Evolutionary conservation across 2,797 vertebrate genomes (phyloP), one percentile per base, ranked within the genome.

Genomic region (Cheirogaleus major): DNA sequence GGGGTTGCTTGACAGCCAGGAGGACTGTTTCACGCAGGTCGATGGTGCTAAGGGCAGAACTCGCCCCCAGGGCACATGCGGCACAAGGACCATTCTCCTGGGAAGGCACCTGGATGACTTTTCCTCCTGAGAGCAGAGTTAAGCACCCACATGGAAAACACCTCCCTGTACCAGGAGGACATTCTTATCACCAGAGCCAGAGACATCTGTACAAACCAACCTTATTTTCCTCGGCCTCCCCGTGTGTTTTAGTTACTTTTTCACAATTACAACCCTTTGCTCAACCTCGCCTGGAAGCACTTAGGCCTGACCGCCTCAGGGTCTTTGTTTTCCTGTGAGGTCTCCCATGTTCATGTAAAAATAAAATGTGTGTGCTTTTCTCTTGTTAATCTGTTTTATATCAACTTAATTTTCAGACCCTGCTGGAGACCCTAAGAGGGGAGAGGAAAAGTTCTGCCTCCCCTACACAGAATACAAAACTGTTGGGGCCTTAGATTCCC

Each of bases 21-120:
- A 78, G 14, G 43, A 14, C 69, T 7, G 0, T 63, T 63, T 32
- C 61, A 32, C 61, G 35, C 50, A 75, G 79, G 5, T 5, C 9
- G 0, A 17, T 0, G 17, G 23, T 35, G 11, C 0, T 6, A 4
- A 41, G 11, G 52, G 27, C 61, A 61, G 61, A 65, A 7, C 55
- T 57, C 8, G 55, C 55, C 55, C 55, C 55, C 55, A 57, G 55
- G 22, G 55, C 55, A 57, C 55, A 57, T 2, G 20, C 61, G 14
- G 61, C 30, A 63, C 27, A 61, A 30, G 59, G 59, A 30, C 13
- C 2, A 13, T 30, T 30, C 27, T 30, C 11, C 13, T 27, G 12
- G 27, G 32, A 81, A 27, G 50, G 27, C 48, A 78, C 12, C 0
- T 22, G n/a, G 22, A n/a, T n/a, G n/a, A n/a, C 15, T 35, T 30